Evolutionary conservation across 2,113 vertebrate genomes (phyloP).

Genomic region (Circaetus gallicus): DNA sequence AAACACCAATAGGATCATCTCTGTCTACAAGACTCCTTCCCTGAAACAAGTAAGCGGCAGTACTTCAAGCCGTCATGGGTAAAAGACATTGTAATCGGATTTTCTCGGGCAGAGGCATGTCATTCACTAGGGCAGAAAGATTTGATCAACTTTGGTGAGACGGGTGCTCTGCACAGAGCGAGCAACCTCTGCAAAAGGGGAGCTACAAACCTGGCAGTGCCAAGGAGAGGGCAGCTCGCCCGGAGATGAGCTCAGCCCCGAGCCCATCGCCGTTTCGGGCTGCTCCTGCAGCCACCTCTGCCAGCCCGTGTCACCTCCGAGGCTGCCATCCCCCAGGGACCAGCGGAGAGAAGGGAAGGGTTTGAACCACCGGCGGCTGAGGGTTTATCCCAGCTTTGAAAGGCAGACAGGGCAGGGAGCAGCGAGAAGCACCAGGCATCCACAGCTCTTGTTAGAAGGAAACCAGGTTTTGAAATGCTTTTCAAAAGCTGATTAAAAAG

Average conservation of each 20-base stretch:
- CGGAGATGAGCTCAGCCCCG: background rate
- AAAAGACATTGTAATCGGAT: background rate
- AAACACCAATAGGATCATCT: background rate
- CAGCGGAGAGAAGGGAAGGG: background rate
- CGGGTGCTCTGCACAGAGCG: background rate
- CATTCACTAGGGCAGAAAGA: background rate
- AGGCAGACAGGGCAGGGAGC: background rate
- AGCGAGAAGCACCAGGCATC: rapidly evolving
- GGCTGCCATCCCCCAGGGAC: background rate
- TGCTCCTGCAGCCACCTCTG: background rate
- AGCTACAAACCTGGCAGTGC: background rate
- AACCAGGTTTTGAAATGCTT: background rate
- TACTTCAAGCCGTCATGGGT: background rate
- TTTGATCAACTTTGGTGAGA: background rate
- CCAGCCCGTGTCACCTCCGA: background rate
- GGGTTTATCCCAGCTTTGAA: background rate
- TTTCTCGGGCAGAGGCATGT: background rate
- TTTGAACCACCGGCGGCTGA: background rate
- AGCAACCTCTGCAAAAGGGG: background rate
- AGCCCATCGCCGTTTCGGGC: background rate
- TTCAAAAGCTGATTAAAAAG: background rate
- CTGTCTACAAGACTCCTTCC: background rate
- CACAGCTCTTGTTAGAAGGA: background rate
- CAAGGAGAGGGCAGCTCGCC: background rate
- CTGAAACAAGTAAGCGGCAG: background rate